A percentile compares a stretch with the other conserved stretches of the same genome.
These are phyloP conservation scores for Bolinopsis microptera DNA, from an alignment of 37 sponge, comb jelly and placozoan species.

Conservation along the genomic window DNA sequence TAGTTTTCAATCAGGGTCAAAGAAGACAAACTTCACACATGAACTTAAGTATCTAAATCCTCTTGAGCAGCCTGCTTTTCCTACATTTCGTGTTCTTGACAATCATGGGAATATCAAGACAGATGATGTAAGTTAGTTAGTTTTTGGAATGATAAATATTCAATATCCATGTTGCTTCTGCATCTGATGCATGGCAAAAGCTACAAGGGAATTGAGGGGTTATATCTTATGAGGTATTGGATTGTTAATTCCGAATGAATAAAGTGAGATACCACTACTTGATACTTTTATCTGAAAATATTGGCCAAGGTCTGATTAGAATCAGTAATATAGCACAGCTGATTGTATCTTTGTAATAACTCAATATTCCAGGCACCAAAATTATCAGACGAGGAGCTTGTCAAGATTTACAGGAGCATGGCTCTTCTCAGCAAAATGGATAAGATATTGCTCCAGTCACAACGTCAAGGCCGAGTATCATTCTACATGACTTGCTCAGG, in stretches of 20 bases:
- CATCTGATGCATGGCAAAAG: neutral
- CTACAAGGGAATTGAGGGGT: too few species aligned
- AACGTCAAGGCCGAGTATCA: conserved; percentile 92
- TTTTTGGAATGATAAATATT: neutral
- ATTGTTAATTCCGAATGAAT: too few species aligned
- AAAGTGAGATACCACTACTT: too few species aligned
- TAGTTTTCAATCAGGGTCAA: neutral
- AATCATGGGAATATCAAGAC: conserved; percentile 10
- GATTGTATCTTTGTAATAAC: too few species aligned
- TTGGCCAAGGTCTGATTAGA: too few species aligned
- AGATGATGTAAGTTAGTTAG: conserved; percentile 1
- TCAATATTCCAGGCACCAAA: conserved; percentile 67
- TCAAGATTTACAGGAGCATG: conserved; percentile 81
- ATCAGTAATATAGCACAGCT: too few species aligned
- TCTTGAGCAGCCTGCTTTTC: neutral
- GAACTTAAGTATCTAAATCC: neutral
- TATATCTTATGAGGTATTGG: too few species aligned
- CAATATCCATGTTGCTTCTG: neutral
- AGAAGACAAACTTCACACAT: neutral
- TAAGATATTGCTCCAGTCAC: conserved; percentile 88
- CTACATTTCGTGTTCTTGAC: conserved; percentile 21
- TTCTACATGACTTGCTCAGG: conserved; percentile 96
- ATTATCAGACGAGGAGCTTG: conserved; percentile 70
- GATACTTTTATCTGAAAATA: too few species aligned
- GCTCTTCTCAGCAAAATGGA: conserved; percentile 79